A percentile compares a stretch with the other conserved stretches of the same genome.
Evolutionary conservation across 2,888 invertebrate species (phyloP).

Genomic region (Cheilosia soror): DNA sequence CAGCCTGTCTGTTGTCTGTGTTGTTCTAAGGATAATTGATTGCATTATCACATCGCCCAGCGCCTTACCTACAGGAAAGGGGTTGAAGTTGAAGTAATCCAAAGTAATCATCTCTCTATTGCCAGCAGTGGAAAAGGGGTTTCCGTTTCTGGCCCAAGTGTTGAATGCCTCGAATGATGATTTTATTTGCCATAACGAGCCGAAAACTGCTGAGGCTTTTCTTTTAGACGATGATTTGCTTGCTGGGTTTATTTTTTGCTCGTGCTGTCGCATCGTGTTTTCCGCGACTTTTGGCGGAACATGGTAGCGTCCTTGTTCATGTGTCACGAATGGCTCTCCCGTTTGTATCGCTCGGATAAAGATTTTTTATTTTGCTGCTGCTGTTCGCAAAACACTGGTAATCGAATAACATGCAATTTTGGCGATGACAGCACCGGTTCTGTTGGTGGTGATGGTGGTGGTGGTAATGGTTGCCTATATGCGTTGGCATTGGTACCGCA

Average conservation of each 20-base stretch:
- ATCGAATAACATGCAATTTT: slow-evolving; percentile 74
- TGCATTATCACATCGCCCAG: slow-evolving; percentile 66
- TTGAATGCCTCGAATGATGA: slow-evolving; percentile 67
- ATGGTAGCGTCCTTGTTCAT: slow-evolving; percentile 65
- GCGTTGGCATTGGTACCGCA: slow-evolving; percentile 29
- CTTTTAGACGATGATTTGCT: slow-evolving; percentile 20
- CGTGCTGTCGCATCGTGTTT: slow-evolving; percentile 54
- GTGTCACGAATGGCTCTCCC: slow-evolving; percentile 35
- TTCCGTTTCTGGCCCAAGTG: slow-evolving; percentile 55
- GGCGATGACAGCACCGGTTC: slow-evolving; percentile 52
- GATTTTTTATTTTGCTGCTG: slow-evolving; percentile 21
- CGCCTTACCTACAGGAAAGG: slow-evolving; percentile 21
- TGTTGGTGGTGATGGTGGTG: slow-evolving; percentile 13
- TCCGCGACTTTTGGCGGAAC: slow-evolving; percentile 73
- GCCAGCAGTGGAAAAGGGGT: slow-evolving; percentile 43
- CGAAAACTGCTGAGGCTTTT: slow-evolving; percentile 72
- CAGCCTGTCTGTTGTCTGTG: slow-evolving; percentile 64
- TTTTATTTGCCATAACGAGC: slow-evolving; percentile 70
- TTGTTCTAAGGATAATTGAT: slow-evolving; percentile 75
- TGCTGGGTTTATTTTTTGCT: slow-evolving; percentile 20
- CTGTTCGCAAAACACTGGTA: slow-evolving; percentile 40
- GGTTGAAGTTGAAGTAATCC: slow-evolving; percentile 45
- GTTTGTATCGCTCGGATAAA: slow-evolving; percentile 5
- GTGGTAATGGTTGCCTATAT: not conserved
- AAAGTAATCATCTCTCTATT: slow-evolving; percentile 64